Conservation (phyloP, 2,888 invertebrate genomes). For the Sericinus montela region DNA sequence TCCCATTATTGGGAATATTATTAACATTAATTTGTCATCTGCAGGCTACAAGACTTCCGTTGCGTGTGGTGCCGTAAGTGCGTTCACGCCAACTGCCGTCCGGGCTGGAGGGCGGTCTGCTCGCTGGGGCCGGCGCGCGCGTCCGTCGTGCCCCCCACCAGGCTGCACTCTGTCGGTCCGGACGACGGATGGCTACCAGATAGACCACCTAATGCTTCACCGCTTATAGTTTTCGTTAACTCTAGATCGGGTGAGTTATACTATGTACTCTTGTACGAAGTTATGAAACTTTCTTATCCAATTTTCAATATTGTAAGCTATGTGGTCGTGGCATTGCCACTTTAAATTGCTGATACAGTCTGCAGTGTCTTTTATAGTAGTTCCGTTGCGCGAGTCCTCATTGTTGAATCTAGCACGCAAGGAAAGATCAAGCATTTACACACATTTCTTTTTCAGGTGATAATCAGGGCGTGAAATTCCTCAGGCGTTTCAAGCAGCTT, state of each 20-base stretch:
- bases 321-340: too few species aligned
- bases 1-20: too few species aligned
- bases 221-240: slow-evolving; percentile 97
- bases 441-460: slow-evolving; percentile 81
- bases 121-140: slow-evolving; percentile 93
- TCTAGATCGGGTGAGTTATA: slow-evolving; percentile 87
- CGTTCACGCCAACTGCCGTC: slow-evolving; percentile 95
- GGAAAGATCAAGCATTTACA: too few species aligned
- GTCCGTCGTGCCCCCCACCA: slow-evolving; percentile 96
- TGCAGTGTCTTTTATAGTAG: too few species aligned
- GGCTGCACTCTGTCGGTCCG: slow-evolving; percentile 92
- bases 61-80: slow-evolving; percentile 97
- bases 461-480: slow-evolving; percentile 98
- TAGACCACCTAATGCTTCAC: slow-evolving; percentile 90
- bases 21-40: too few species aligned
- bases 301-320: too few species aligned
- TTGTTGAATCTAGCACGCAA: too few species aligned
- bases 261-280: too few species aligned
- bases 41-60: slow-evolving; percentile 94
- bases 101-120: slow-evolving; percentile 87
- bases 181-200: slow-evolving; percentile 95
- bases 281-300: too few species aligned
- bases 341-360: too few species aligned
- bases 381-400: too few species aligned
- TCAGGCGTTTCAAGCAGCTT: slow-evolving; percentile 95